Evolutionary conservation across 1,140 invertebrate species (phyloP).

Genomic region (Anthonomus grandis): DNA sequence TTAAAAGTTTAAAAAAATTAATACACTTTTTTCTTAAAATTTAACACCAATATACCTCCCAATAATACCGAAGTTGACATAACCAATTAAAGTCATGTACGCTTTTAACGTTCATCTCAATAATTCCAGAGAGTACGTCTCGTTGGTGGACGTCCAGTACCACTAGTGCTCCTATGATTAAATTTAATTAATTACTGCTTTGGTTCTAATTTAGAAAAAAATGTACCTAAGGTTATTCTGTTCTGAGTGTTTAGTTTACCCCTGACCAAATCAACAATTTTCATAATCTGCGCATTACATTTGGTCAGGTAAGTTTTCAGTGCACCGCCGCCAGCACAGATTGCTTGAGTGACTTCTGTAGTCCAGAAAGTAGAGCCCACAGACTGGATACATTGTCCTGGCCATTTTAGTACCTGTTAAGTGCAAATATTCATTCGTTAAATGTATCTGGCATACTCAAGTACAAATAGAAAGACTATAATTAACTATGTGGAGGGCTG

Average conservation of each 20-base stretch:
- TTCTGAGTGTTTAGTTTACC: slow-evolving; percentile 85
- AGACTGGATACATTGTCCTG: slow-evolving; percentile 62
- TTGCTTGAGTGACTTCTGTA: slow-evolving; percentile 71
- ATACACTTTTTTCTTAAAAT: neutral
- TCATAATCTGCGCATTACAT: slow-evolving; percentile 70
- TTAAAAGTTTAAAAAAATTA: slow-evolving; percentile 1
- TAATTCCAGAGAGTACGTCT: slow-evolving; percentile 76
- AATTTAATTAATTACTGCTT: neutral
- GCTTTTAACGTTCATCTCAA: slow-evolving; percentile 62
- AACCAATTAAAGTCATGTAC: slow-evolving; percentile 90
- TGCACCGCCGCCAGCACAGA: slow-evolving; percentile 55
- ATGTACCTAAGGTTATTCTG: slow-evolving; percentile 79
- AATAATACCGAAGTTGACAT: slow-evolving; percentile 87
- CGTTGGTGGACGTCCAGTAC: slow-evolving; percentile 90
- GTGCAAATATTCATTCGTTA: too few species aligned
- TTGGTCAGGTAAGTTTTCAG: slow-evolving; percentile 57
- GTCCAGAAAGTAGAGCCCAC: slow-evolving; percentile 91
- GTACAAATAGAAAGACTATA: too few species aligned
- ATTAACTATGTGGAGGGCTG: too few species aligned
- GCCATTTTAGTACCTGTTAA: slow-evolving; percentile 50
- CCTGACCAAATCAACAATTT: slow-evolving; percentile 83
- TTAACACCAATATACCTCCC: slow-evolving; percentile 63
- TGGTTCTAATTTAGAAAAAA: neutral
- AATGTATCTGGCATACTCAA: too few species aligned
- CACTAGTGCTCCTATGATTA: slow-evolving; percentile 73